A percentile compares a stretch with the other conserved stretches of the same genome.
Evolutionary conservation across 2,888 invertebrate species (phyloP).

Genomic region (Isotomurus palustris): DNA sequence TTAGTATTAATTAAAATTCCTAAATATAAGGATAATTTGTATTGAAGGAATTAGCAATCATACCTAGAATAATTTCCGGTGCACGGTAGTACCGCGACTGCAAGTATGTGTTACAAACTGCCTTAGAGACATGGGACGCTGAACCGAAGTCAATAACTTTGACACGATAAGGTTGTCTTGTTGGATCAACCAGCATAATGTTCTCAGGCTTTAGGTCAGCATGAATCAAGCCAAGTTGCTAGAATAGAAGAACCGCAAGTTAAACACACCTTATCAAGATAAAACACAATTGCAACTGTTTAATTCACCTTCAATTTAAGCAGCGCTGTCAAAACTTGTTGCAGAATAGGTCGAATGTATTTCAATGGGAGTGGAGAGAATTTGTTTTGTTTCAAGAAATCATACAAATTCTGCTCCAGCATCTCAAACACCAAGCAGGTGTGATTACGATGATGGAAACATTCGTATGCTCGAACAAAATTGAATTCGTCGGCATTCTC

Average conservation of each 20-base stretch:
- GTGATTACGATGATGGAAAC: constrained; percentile 99
- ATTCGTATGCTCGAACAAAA: constrained; percentile 99
- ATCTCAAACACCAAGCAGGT: constrained; percentile 99
- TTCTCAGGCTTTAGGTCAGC: constrained; percentile 99
- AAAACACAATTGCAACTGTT: neutral
- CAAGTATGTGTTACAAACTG: constrained; percentile 98
- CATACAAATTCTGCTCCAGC: constrained; percentile 99
- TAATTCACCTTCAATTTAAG: constrained; percentile 71
- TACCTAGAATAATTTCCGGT: constrained; percentile 88
- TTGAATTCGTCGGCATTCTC: constrained; percentile 99
- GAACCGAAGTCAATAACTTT: constrained; percentile 99
- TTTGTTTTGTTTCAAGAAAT: constrained; percentile 99
- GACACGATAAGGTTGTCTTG: constrained; percentile 94
- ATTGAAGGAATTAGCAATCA: neutral
- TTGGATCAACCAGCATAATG: constrained; percentile 99
- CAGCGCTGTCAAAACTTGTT: constrained; percentile 85
- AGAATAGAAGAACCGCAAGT: too few species aligned
- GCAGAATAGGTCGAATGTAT: constrained; percentile 96
- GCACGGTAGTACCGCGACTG: constrained; percentile 98
- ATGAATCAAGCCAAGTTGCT: constrained; percentile 98
- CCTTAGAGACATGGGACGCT: constrained; percentile 98
- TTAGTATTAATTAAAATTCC: constrained; percentile 1
- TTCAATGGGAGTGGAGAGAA: constrained; percentile 97
- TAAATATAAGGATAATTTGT: constrained; percentile 2
- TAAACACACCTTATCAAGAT: neutral